Base-by-base conservation (phyloP, 2,888 invertebrate species). In the Scaptomyza parva region DNA sequence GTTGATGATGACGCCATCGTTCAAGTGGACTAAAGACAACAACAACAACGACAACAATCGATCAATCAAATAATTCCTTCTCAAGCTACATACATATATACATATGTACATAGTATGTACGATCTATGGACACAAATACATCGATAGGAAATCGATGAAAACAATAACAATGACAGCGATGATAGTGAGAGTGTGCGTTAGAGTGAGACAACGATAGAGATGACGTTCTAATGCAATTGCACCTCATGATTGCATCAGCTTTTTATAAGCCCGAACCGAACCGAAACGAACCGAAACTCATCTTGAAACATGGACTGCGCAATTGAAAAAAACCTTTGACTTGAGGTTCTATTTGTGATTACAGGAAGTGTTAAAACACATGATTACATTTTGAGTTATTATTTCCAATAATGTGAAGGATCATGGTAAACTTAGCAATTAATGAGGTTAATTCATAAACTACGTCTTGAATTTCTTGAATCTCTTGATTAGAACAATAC, bases 261-360 rank as follows among this genome's bases (percentile, higher is more conserved):
- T 68, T 58, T 30, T 28, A 33, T 9, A 0, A 39, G n/a, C n/a
- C n/a, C n/a, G n/a, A n/a, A n/a, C n/a, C n/a, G n/a, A n/a, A n/a
- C n/a, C n/a, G n/a, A n/a, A n/a, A n/a, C n/a, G 33, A 44, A 17
- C 52, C 53, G 44, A 61, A 61, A 47, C 60, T 40, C 39, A 9
- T 18, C 61, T 64, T 37, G 40, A 11, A 58, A 41, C 14, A 66
- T 41, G 35, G 53, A 55, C 68, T 79, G 79, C 79, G 79, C 72
- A 81, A 82, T 78, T 79, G 81, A 72, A 75, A 78, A 71, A 76
- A 78, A 71, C 79, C 78, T 85, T 78, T 48, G 12, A 44, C 12
- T 44, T 22, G 24, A 48, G 50, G 35, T n/a, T 43, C 2, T 43
- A 9, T 7, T 35, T 20, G 18, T 30, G 17, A 22, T 26, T 40